Base-by-base conservation (phyloP, 2,888 invertebrate species). In the Podotricha telesiphe region DNA sequence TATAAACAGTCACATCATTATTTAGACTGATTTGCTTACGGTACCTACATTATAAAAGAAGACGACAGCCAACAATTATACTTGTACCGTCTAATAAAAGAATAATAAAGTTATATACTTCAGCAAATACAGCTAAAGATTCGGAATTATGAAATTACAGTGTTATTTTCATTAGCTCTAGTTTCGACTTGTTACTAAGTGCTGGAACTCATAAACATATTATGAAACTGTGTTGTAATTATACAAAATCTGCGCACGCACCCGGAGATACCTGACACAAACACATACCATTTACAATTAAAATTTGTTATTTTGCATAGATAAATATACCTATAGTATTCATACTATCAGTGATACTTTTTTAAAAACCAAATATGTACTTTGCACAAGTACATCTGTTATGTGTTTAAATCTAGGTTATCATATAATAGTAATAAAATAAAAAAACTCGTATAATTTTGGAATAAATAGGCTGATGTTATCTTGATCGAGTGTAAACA, bases 211-310 rank as follows among this genome's bases (percentile, higher is more conserved):
- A 69, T 68, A 71, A 74, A 74, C 64, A 58, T 45, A 70, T 78
- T 75, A 74, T 56, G 71, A 74, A 73, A 75, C 70, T 62, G 64
- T 66, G 61, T 55, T 61, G 70, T 76, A 75, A 74, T 71, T 71
- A 76, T 74, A 76, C 73, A 42, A 53, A 65, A 70, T 71, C 70
- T 65, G 71, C 69, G 34, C 62, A 67, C 40, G 61, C 20, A 69
- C 59, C 65, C 72, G 56, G 73, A 66, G 71, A 71, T 71, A 74
- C 72, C 69, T n/a, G n/a, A n/a, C n/a, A n/a, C 56, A 74, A 64
- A 72, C 73, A 72, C 73, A 70, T 72, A 63, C 55, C 19, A 59
- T 73, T 73, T 62, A 59, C 58, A 69, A 67, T 61, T 62, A 62
- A 65, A 20, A 17, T 37, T 53, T 19, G 22, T 34, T 59, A 59